Evolutionary conservation across 2,113 vertebrate species (phyloP), one percentile per base, ranked within the genome.

Genomic region (Felis chaus): DNA sequence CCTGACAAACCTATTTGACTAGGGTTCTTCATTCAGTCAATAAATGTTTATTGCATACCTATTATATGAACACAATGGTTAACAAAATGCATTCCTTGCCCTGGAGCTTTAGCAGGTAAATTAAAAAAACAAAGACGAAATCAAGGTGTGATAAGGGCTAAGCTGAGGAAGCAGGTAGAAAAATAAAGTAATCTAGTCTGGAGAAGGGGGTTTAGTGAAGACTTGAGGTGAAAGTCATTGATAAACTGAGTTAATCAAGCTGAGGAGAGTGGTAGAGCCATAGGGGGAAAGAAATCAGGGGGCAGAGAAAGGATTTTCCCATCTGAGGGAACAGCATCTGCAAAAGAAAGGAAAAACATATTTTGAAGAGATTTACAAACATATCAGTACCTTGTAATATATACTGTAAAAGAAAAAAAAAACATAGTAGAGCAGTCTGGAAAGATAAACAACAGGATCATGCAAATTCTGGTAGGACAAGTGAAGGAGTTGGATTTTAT

Each of bases 1-100:
- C 50, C n/a, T 82, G 84, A 93, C 69, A 95, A 94, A 87, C 53
- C n/a, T 83, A 83, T 87, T 83, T 92, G 95, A 96, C 79, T 39
- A 55, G 13, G 41, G 8, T 21, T 95, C 36, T 73, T 90, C 65
- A 27, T 39, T 96, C 50, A 78, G 41, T 89, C 92, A 76, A 84
- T 91, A 91, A 79, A 86, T 91, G 48, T 92, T 93, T 89, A 89
- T 66, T 76, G 12, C 33, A 33, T 74, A 55, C 16, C 21, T 65
- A 82, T 80, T 55, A 74, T 53, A 25, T 55, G 83, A 97, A 89
- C 66, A 95, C 39, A 89, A 31, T 48, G 11, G 29, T 80, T 89
- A 95, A 48, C 36, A 92, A 83, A 95, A 91, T 27, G 21, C 45
- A 94, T 66, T 57, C 63, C 23, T 96, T 95, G 61, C 23, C 48